Evolutionary conservation across 2,797 vertebrate species (phyloP).

Genomic region (Dromococcyx pavoninus): DNA sequence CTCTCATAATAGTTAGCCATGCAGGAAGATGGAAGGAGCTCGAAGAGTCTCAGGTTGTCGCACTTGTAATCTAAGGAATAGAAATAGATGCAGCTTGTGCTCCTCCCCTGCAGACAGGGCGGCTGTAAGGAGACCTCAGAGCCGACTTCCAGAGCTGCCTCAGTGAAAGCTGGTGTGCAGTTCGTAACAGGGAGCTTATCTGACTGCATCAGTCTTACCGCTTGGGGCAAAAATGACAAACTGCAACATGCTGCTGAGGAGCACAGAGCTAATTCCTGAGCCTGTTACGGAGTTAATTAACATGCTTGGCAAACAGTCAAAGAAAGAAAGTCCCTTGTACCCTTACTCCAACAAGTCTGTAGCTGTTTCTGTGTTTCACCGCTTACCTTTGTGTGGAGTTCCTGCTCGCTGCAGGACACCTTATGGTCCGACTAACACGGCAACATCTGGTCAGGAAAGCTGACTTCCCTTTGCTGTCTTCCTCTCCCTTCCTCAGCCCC

Average conservation of each 20-base stretch:
- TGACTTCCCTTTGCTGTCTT: neutral
- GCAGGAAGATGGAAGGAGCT: constrained; percentile 36
- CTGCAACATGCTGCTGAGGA: neutral
- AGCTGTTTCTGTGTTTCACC: neutral
- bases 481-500: constrained; percentile 2
- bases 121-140: neutral
- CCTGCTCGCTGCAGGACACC: neutral
- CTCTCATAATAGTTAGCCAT: neutral
- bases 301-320: neutral
- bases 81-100: neutral
- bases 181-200: neutral
- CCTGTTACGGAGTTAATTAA: neutral
- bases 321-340: neutral
- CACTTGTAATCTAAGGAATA: constrained; percentile 26
- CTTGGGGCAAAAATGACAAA: neutral
- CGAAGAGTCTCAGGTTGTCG: constrained; percentile 8
- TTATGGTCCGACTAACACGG: neutral
- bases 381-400: neutral
- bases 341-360: neutral
- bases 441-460: constrained; percentile 38
- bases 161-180: neutral
- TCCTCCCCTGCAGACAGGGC: neutral
- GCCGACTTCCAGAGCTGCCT: neutral
- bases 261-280: neutral
- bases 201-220: neutral